phyloP scores from a whole-genome alignment of 35 echinoderm and acorn worm genomes.

The Chiridota heheva region DNA sequence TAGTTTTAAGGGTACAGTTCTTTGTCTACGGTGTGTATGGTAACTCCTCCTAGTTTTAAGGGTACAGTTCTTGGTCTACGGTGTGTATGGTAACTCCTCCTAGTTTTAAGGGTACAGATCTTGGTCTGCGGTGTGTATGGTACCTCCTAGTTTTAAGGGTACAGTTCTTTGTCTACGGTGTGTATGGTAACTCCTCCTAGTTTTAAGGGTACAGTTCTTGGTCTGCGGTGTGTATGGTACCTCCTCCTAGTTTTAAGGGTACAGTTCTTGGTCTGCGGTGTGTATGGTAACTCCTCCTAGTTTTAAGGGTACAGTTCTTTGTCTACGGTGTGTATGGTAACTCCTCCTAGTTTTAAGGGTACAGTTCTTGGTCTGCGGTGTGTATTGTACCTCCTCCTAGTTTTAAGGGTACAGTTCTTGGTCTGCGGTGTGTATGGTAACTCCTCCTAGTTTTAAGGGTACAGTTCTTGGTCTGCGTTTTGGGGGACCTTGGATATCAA shows the following conservation, averaged over 20 bases:
- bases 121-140: not conserved
- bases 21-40: not conserved
- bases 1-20: too few species aligned
- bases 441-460: not conserved
- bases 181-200: not conserved
- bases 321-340: not conserved
- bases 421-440: not conserved
- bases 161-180: not conserved
- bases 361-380: not conserved
- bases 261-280: not conserved
- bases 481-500: constrained; percentile 30
- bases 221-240: not conserved
- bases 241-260: not conserved
- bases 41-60: not conserved
- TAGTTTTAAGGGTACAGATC: not conserved
- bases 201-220: not conserved
- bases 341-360: not conserved
- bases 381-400: not conserved
- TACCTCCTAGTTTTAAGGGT: not conserved
- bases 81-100: not conserved
- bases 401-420: not conserved
- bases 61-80: not conserved
- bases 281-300: not conserved
- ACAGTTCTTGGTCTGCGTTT: not conserved
- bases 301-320: too few species aligned